Base-by-base conservation (phyloP, 2,113 vertebrate genomes). In the Leptobrachium ailaonicum region DNA sequence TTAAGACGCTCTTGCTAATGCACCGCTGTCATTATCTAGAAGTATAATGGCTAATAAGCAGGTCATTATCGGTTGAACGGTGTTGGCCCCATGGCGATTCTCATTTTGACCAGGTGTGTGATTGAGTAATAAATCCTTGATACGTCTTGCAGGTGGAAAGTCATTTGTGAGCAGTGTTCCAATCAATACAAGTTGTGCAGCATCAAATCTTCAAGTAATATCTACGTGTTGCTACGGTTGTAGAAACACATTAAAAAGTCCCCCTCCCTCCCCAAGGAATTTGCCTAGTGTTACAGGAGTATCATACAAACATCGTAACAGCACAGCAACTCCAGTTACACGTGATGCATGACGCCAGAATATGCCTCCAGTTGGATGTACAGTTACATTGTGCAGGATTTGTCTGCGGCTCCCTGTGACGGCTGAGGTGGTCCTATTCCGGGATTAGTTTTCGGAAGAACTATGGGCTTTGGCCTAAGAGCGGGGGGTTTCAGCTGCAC, bases 381-480 rank as follows among this genome's bases (percentile, higher is more conserved):
- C 78, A 70, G 74, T 85, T 90, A 99, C 98, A 99, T 99, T 71
- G 98, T 99, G 92, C 98, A 98, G 83, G 97, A 97, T 88, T 98
- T 99, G 90, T 99, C 98, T 44, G 95, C 84, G 56, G 97, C 90
- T 83, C 95, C 95, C 88, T 97, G 96, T 84, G 95, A 81, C 53
- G 95, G 84, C 0, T 93, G 84, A 0, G 93, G 83, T 66, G 96
- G 92, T 80, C 94, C 95, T 56, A 95, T 82, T 11, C 90, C 90
- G 74, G 94, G 95, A 81, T 91, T 92, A 75, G 94, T 93, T 90
- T 96, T 98, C 87, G 97, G 97, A 90, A 97, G 89, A 83, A 99
- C 92, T 87, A 95, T 91, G 74, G 98, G 98, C 86, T 99, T 99
- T 63, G 98, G 98, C 89, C 98, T 93, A 56, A 99, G 90, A 71